Base-by-base conservation (phyloP, 2,888 invertebrate species). In the Spilosoma lubricipeda region DNA sequence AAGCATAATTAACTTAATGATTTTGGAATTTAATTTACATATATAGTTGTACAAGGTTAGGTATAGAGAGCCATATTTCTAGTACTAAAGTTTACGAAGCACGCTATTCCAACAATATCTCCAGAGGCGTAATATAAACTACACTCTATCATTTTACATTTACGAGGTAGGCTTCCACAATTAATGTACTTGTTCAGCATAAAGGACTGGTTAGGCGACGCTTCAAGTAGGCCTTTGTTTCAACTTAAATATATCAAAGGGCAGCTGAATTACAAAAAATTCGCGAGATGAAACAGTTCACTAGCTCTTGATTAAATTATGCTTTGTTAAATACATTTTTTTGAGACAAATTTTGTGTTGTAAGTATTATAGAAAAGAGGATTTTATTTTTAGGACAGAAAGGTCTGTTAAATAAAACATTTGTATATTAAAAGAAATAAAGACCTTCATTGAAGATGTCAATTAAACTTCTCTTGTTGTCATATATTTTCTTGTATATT, bases 61-160 rank as follows among this genome's bases (percentile, higher is more conserved):
- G 33, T 74, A 70, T 27, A 59, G 69, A 33, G 39, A 63, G 45
- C 13, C 7, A 64, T 73, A 72, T 71, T 63, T 42, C 42, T 67
- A 78, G 71, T 64, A 36, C 68, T 68, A 76, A 42, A 75, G 33
- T 85, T 75, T 70, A 80, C 66, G 71, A 76, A 23, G 52, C 3
- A n/a, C 67, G 27, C 65, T 70, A 63, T 71, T 63, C 63, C 59
- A 67, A 70, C 52, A 66, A 67, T 67, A 76, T 74, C 77, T 80
- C 73, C 52, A 70, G 73, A 78, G 73, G 63, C 39, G 65, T 72
- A 77, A 74, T 39, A 78, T 78, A 77, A 75, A 83, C 75, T 67
- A 67, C 52, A 74, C 59, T 73, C 73, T 85, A 80, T 77, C 85
- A 85, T 84, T 84, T 77, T 73, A 85, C 80, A 84, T 85, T 82